phyloP scores from a whole-genome alignment of 2,797 vertebrate genomes.

The Melanotaenia nigrans region DNA sequence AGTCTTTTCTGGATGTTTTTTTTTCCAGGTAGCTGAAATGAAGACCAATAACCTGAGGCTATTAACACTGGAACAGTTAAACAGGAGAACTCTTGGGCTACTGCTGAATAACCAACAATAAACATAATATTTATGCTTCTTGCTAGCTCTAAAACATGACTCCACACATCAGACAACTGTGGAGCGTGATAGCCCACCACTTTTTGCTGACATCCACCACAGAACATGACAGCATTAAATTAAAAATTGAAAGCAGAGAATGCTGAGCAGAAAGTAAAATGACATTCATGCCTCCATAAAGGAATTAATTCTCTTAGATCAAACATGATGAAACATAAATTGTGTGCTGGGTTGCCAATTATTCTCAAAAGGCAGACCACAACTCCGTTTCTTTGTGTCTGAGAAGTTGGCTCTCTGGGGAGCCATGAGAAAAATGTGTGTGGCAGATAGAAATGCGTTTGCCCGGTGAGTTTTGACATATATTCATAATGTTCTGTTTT shows the following conservation, averaged over 20 bases:
- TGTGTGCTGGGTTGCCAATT: conserved; percentile 6
- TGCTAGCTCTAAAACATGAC: conserved; percentile 6
- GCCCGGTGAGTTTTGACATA: conserved; percentile 1
- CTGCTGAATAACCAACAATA: conserved; percentile 2
- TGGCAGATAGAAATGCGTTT: neutral
- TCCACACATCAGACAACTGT: conserved; percentile 10
- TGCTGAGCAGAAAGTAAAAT: neutral
- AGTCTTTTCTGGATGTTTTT: neutral
- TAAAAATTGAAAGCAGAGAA: neutral
- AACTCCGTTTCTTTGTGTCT: conserved; percentile 6
- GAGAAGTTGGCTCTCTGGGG: conserved; percentile 13
- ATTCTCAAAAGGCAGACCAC: conserved; percentile 3
- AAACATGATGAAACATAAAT: conserved; percentile 18
- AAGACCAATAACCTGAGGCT: neutral
- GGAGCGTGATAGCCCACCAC: conserved; percentile 4
- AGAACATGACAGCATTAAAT: conserved; percentile 11
- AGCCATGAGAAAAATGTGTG: conserved; percentile 12
- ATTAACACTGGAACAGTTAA: conserved; percentile 2
- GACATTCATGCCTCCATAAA: conserved; percentile 1
- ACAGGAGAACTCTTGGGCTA: neutral
- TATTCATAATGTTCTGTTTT: conserved; percentile 10
- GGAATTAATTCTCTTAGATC: conserved; percentile 7
- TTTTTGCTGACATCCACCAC: conserved; percentile 13
- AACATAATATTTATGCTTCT: conserved; percentile 1
- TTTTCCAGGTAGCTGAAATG: neutral